Evolutionary conservation across 2,888 invertebrate species (phyloP).

Genomic region (Steinernema hermaphroditum): DNA sequence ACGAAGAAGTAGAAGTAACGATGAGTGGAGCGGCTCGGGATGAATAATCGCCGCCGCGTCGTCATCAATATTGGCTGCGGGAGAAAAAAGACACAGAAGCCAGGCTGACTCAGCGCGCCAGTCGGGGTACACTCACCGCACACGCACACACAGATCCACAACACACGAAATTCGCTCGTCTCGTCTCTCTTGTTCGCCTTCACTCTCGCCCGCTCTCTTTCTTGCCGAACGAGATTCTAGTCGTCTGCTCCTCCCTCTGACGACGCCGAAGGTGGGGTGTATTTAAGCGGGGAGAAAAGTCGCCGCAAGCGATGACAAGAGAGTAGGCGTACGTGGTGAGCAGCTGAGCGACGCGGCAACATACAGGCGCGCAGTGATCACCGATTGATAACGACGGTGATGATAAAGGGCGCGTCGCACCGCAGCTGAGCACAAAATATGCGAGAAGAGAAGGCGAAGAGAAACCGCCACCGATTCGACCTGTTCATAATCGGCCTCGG

Average conservation of each 20-base stretch:
- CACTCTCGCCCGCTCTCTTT: constrained; percentile 29
- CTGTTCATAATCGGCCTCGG: background rate
- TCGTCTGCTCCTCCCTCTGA: constrained; percentile 28
- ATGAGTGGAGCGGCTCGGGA: constrained; percentile 30
- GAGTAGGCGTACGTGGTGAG: constrained; percentile 29
- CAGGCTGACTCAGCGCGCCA: constrained; percentile 26
- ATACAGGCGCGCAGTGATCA: constrained; percentile 30
- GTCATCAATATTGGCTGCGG: constrained; percentile 29
- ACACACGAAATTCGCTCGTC: constrained; percentile 25
- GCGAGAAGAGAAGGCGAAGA: constrained; percentile 16
- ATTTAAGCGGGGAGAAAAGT: constrained; percentile 28
- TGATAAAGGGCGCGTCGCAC: constrained; percentile 23
- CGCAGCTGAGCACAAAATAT: constrained; percentile 2
- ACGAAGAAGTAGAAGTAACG: constrained; percentile 28
- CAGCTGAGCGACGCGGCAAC: constrained; percentile 28
- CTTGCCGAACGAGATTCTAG: constrained; percentile 27
- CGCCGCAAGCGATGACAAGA: constrained; percentile 30
- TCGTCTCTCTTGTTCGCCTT: constrained; percentile 18
- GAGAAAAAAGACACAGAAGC: constrained; percentile 26
- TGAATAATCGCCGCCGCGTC: constrained; percentile 21
- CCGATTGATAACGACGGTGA: constrained; percentile 9
- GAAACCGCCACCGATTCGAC: constrained; percentile 22
- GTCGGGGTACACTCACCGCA: constrained; percentile 29
- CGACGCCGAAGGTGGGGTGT: constrained; percentile 28
- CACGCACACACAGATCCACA: constrained; percentile 27